Evolutionary conservation across 2,888 invertebrate genomes (phyloP).

Genomic region (Drosophila kuntzei): DNA sequence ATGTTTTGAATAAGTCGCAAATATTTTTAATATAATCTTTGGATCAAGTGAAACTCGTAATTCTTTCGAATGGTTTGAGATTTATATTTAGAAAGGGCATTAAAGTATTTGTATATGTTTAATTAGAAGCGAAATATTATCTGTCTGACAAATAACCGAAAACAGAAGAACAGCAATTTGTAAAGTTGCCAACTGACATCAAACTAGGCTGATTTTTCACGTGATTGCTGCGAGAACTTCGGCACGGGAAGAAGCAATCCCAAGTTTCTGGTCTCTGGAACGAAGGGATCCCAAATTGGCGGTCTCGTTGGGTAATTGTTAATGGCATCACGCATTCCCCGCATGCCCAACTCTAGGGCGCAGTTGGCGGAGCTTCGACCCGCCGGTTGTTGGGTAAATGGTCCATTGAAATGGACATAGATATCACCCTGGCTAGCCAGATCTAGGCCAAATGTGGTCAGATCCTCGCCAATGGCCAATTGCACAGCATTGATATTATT

Average conservation of each 20-base stretch:
- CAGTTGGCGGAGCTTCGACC: constrained; percentile 49
- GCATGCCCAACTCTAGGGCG: constrained; percentile 69
- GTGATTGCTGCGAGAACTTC: constrained; percentile 20
- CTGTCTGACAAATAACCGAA: constrained; percentile 25
- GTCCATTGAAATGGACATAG: constrained; percentile 71
- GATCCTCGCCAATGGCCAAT: constrained; percentile 59
- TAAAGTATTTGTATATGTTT: constrained; percentile 9
- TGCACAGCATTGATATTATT: constrained; percentile 21
- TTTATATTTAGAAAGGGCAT: constrained; percentile 13
- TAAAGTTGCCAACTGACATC: constrained; percentile 39
- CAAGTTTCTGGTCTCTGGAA: constrained; percentile 58
- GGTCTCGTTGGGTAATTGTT: constrained; percentile 40
- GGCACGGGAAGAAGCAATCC: constrained; percentile 42
- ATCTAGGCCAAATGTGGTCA: constrained; percentile 64
- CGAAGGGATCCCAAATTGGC: constrained; percentile 65
- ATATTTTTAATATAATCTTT: background rate
- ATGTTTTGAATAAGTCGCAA: background rate
- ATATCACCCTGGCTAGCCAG: constrained; percentile 66
- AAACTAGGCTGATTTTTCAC: constrained; percentile 28
- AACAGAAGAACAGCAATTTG: constrained; percentile 48
- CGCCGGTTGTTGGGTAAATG: constrained; percentile 61
- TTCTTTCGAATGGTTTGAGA: background rate
- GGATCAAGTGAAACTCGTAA: background rate
- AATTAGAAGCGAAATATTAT: constrained; percentile 20
- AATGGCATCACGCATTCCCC: constrained; percentile 64